Evolutionary conservation across 2,888 invertebrate genomes (phyloP).

Genomic region (Leptopterna dolabrata): DNA sequence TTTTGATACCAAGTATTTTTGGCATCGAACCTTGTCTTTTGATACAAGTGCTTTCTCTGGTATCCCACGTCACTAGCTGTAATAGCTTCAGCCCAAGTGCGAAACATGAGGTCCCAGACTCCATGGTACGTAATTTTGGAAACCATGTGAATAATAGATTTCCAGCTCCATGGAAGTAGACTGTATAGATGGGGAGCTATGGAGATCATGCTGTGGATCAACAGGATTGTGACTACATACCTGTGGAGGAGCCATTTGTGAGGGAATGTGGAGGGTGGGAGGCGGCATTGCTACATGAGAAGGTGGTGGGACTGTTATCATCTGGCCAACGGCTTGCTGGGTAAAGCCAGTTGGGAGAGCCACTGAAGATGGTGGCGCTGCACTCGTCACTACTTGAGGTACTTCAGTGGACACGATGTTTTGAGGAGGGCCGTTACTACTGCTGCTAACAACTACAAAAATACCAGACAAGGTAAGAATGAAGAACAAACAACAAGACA

Average conservation of each 20-base stretch:
- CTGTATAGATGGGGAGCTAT: too few species aligned
- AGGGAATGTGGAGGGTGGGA: slow-evolving; percentile 60
- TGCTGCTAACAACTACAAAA: slow-evolving; percentile 41
- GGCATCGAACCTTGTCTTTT: too few species aligned
- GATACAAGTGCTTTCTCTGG: too few species aligned
- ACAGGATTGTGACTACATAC: background rate
- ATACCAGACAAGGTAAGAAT: too few species aligned
- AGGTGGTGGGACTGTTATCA: slow-evolving; percentile 66
- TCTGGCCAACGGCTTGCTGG: slow-evolving; percentile 62
- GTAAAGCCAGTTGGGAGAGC: slow-evolving; percentile 48
- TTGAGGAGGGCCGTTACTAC: slow-evolving; percentile 28
- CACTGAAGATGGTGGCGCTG: slow-evolving; percentile 36
- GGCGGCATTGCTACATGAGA: slow-evolving; percentile 64
- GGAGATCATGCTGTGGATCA: too few species aligned
- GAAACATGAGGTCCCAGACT: too few species aligned
- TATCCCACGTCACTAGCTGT: background rate
- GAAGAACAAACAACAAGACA: background rate
- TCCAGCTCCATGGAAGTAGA: too few species aligned
- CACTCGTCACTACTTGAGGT: background rate
- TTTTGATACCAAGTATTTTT: too few species aligned
- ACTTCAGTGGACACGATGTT: slow-evolving; percentile 40
- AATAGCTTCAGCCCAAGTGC: too few species aligned
- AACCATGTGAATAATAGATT: too few species aligned
- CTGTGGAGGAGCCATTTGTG: slow-evolving; percentile 38
- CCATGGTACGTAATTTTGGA: too few species aligned